Evolutionary conservation across 2,888 invertebrate species (phyloP), one percentile per base, ranked within the genome.

Genomic region (Tetrapedia diversipes): DNA sequence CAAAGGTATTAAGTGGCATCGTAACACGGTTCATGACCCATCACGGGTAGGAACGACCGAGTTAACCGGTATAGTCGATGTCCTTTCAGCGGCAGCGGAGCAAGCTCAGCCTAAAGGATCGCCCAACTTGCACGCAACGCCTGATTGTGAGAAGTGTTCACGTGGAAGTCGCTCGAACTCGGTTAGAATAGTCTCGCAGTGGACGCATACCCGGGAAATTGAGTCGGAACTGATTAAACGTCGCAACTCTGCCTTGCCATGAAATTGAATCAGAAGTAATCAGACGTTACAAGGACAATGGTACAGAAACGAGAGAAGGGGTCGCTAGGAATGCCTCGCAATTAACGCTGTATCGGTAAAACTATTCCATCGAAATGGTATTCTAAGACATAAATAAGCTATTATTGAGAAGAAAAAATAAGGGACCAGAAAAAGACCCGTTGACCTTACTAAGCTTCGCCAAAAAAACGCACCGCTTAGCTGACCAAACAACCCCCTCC

Each of bases 1-100:
- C 51, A 60, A 59, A 63, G 73, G 74, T 84, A 82, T 80, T 71
- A 71, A 66, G 29, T 54, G 67, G 34, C 65, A 19, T 81, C 47
- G 53, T 67, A 54, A 78, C 49, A 45, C 61, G 53, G 41, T 63
- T 70, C 70, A 34, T 53, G 60, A 69, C 49, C 22, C 56, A 72
- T 22, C 27, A 45, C 32, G 37, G 47, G 27, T 19, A 57, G 76
- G 51, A 73, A 75, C 54, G 69, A 59, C 41, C 41, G 37, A 43
- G 63, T 66, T 54, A 61, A 39, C 66, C 45, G 54, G 32, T 41
- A 43, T 72, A 66, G 59, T 11, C 10, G 19, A n/a, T 24, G 29
- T 51, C 47, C 51, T 49, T 53, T 39, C 27, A 27, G 4, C 32
- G 10, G 51, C 39, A 22, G 41, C 27, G 54, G 59, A 34, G 56